phyloP scores from a whole-genome alignment of 2,888 invertebrate genomes.

The Polydrusus tereticollis region DNA sequence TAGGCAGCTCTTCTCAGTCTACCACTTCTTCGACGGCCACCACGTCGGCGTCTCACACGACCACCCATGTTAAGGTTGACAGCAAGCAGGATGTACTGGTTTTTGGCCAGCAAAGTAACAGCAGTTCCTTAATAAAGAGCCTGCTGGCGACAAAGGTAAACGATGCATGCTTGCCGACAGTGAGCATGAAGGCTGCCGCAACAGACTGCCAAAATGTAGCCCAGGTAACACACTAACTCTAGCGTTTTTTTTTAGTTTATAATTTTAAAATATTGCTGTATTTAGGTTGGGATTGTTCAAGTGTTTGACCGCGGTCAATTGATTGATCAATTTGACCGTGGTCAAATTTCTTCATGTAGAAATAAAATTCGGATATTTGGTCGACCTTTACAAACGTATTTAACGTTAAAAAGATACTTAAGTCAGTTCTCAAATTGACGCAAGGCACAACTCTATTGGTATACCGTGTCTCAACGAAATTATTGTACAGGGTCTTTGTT shows the following conservation, averaged over 20 bases:
- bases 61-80: conserved; percentile 13
- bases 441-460: no score
- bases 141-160: conserved; percentile 94
- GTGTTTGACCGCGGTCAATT: no score
- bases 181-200: conserved; percentile 63
- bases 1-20: conserved; percentile 61
- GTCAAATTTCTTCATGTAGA: no score
- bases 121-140: conserved; percentile 90
- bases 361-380: no score
- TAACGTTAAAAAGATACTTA: no score
- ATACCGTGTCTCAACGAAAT: no score
- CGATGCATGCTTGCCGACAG: conserved; percentile 63
- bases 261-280: neutral
- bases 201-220: conserved; percentile 70
- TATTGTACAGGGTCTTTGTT: no score
- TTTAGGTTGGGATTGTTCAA: neutral
- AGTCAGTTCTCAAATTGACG: no score
- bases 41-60: conserved; percentile 33
- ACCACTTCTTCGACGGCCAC: conserved; percentile 56
- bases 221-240: conserved; percentile 68
- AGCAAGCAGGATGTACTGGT: conserved; percentile 19
- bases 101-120: conserved; percentile 31
- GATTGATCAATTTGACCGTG: no score
- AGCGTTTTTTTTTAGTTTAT: conserved; percentile 18
- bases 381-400: no score